phyloP scores from a whole-genome alignment of 1,140 invertebrate species.

The Phenacoccus solenopsis region DNA sequence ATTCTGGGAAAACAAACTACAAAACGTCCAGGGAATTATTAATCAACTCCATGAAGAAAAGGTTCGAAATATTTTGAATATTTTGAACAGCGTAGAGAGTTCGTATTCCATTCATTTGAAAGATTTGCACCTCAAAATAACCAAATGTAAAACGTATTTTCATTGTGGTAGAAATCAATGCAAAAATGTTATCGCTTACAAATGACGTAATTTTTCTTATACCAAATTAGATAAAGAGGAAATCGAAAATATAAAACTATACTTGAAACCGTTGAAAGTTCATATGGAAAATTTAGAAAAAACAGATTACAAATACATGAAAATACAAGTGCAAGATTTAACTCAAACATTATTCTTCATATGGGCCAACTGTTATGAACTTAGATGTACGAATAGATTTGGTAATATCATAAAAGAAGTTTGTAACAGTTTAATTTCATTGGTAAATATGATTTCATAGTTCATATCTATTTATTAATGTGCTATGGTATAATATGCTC shows the following conservation, averaged over 20 bases:
- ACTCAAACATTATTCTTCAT: slow-evolving; percentile 63
- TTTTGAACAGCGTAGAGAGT: not conserved
- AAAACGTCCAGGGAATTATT: not conserved
- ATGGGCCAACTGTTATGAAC: slow-evolving; percentile 74
- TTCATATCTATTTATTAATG: no score
- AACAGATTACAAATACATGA: slow-evolving; percentile 19
- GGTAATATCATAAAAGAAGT: slow-evolving; percentile 59
- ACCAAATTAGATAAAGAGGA: not conserved
- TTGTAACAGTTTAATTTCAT: slow-evolving; percentile 59
- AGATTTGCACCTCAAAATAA: not conserved
- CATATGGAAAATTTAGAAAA: not conserved
- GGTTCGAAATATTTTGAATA: not conserved
- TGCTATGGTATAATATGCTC: no score
- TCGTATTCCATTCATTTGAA: not conserved
- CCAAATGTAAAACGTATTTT: slow-evolving; percentile 6
- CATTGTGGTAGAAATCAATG: no score
- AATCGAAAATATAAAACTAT: not conserved
- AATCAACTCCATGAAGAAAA: not conserved
- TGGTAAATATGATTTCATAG: slow-evolving; percentile 38
- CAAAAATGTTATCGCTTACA: no score
- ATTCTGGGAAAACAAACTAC: not conserved
- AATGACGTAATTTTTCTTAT: no score
- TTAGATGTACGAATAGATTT: slow-evolving; percentile 57
- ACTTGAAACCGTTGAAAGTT: not conserved
- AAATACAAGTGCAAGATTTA: slow-evolving; percentile 47